A percentile compares a stretch with the other conserved stretches of the same genome.
These are phyloP conservation scores for Aleadryas rufinucha DNA, from an alignment of 2,113 vertebrate genomes.

Conservation along the genomic window DNA sequence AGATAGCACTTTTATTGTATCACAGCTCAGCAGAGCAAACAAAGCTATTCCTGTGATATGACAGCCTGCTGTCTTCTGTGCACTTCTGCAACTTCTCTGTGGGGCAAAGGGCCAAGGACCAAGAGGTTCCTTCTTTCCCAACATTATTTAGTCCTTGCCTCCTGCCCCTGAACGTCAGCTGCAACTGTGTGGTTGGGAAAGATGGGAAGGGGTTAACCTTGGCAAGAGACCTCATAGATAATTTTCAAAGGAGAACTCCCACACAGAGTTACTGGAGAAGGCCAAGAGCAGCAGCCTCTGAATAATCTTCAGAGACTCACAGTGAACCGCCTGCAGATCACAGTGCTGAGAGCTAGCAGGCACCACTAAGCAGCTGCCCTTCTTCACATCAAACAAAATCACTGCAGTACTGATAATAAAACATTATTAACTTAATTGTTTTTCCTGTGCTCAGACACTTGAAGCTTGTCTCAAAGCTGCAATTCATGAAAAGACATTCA, in stretches of 20 bases:
- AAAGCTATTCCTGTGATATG: neutral
- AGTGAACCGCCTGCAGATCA: neutral
- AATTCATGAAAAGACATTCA: neutral
- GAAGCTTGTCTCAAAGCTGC: neutral
- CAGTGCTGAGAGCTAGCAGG: neutral
- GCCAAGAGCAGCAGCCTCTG: neutral
- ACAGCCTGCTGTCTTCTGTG: neutral
- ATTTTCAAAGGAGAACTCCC: neutral
- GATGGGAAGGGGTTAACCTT: neutral
- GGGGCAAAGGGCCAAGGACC: neutral
- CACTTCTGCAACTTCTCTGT: neutral
- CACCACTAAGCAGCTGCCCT: neutral
- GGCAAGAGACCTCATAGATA: neutral
- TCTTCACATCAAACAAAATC: neutral
- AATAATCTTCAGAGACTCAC: neutral
- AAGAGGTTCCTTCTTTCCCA: neutral
- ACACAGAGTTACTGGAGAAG: neutral
- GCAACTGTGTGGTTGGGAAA: neutral
- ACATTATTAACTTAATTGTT: neutral
- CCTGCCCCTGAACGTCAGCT: neutral
- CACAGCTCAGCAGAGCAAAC: constrained; percentile 2
- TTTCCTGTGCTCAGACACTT: neutral
- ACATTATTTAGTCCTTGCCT: neutral
- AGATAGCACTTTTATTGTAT: constrained; percentile 52
- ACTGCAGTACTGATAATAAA: neutral